Percentiles rank a stretch among this genome's conserved stretches.
These are phyloP conservation scores for Pocillopora verrucosa DNA, from an alignment of 64 coral and sea anemone genomes.

Conservation along the genomic window DNA sequence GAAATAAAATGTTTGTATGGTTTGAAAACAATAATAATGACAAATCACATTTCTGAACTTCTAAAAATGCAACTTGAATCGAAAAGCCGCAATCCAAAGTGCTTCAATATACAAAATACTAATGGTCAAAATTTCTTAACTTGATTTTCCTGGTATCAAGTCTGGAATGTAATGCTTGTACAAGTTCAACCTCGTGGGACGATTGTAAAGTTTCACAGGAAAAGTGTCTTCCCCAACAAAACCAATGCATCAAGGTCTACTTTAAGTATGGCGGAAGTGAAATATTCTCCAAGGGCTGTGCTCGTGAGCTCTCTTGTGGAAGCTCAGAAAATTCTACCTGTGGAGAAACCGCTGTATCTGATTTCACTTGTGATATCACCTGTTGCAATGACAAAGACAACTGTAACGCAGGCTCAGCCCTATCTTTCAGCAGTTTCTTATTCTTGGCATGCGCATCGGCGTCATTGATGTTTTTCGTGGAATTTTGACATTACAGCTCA, in stretches of 20 bases:
- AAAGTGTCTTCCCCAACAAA: background rate
- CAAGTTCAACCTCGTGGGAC: background rate
- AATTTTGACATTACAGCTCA: too few species aligned
- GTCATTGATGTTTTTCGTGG: background rate
- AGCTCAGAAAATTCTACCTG: background rate
- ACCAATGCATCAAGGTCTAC: background rate
- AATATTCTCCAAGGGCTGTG: background rate
- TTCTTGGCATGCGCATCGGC: background rate
- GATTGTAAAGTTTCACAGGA: background rate
- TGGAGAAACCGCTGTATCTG: background rate
- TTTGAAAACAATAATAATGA: too few species aligned
- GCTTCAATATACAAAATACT: too few species aligned
- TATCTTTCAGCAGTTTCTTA: background rate
- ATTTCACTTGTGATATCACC: background rate
- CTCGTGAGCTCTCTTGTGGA: background rate
- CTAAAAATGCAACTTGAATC: too few species aligned
- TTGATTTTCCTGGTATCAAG: background rate
- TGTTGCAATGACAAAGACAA: slow-evolving; percentile 12
- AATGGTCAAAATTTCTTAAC: background rate
- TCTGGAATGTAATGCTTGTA: background rate
- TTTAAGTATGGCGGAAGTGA: background rate
- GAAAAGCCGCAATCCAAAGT: too few species aligned
- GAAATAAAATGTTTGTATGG: too few species aligned
- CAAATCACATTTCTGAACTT: too few species aligned
- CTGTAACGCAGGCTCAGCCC: background rate